Percentiles rank a stretch among this genome's conserved stretches.
Evolutionary conservation across 2,113 vertebrate species (phyloP).

Genomic region (Hemibagrus wyckioides): DNA sequence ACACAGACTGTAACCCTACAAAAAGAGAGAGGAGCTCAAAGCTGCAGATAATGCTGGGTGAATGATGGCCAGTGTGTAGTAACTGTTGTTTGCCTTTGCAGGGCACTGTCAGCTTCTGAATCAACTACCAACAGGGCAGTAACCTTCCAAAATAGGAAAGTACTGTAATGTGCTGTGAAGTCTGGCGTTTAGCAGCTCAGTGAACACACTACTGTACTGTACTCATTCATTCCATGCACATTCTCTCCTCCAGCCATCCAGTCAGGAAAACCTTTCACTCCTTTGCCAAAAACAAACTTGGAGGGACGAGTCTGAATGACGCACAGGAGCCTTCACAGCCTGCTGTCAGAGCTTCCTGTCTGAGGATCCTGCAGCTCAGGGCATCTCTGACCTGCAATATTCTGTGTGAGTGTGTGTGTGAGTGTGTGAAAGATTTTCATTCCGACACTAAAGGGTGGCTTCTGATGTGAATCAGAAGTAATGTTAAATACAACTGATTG

Average conservation of each 20-base stretch:
- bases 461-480: not conserved
- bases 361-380: slow-evolving; percentile 35
- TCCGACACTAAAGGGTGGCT: not conserved
- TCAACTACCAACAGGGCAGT: not conserved
- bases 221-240: slow-evolving; percentile 46
- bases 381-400: slow-evolving; percentile 24
- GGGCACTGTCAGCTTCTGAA: slow-evolving; percentile 51
- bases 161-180: slow-evolving; percentile 27
- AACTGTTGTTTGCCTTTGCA: slow-evolving; percentile 46
- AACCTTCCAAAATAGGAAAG: slow-evolving; percentile 28
- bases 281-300: slow-evolving; percentile 57
- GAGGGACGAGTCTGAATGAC: slow-evolving; percentile 48
- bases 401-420: not conserved
- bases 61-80: slow-evolving; percentile 33
- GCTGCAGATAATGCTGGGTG: not conserved
- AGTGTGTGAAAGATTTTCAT: not conserved
- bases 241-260: slow-evolving; percentile 42
- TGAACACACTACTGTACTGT: slow-evolving; percentile 44
- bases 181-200: slow-evolving; percentile 19
- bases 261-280: slow-evolving; percentile 52
- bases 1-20: not conserved
- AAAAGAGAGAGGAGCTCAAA: not conserved
- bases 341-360: slow-evolving; percentile 52
- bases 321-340: slow-evolving; percentile 52
- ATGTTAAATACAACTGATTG: not conserved